Evolutionary conservation across 2,113 vertebrate species (phyloP), one percentile per base, ranked within the genome.

Genomic region (Cisticola juncidis): DNA sequence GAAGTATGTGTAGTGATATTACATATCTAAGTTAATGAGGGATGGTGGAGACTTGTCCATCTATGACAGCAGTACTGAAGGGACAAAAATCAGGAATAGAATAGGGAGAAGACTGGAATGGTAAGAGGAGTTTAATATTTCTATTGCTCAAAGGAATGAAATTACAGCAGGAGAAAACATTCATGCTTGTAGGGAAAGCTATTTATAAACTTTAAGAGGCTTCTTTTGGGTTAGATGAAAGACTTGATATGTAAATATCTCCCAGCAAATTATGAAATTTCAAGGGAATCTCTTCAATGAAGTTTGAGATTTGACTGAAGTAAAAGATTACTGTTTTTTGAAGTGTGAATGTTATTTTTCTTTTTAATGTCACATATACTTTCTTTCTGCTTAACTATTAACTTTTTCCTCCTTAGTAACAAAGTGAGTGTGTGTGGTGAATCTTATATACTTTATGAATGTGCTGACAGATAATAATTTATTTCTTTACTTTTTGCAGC

Each of bases 161-260:
- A 80, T 90, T 82, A 62, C 33, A 88, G 54, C 42, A 31, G 74
- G 94, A 91, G 71, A 76, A 96, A 84, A 86, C 81, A 47, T 90
- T 92, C 40, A 48, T 90, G 64, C 64, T 73, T 88, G 33, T 17
- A 90, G 72, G 70, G 76, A 93, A 84, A 90, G 40, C 69, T 93
- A 84, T 93, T 91, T 94, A 71, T 94, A 95, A 84, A 74, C 40
- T 81, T 33, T 36, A 50, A 91, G 74, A 79, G 20, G 15, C 90
- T 94, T 92, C 74, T 89, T 95, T 78, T 68, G n/a, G 65, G 40
- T 28, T 64, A 88, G 72, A 61, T 93, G 69, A 92, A 92, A 96
- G 70, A 35, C 28, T 74, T 83, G 24, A 58, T 90, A 86, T 87
- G 58, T 90, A 93, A 92, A 88, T 94, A 78, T 86, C 61, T 86